Conservation (phyloP, 92 coral and sea anemone species). For the Palythoa grandiflora region DNA sequence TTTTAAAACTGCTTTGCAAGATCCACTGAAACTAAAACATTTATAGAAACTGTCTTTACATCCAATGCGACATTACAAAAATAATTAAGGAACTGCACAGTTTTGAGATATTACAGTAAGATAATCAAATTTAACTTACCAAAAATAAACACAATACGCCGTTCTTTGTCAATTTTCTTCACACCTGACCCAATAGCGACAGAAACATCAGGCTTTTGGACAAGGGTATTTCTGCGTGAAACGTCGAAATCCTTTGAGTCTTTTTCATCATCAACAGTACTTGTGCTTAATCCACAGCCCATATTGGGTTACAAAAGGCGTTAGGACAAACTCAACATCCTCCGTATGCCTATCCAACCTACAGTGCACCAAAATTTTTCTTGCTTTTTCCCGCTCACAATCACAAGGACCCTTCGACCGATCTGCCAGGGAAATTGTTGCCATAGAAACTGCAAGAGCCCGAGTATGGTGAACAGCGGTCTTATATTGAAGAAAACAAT, state of each 20-base stretch:
- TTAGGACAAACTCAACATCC: neutral
- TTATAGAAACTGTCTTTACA: neutral
- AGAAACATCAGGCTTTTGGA: constrained; percentile 72
- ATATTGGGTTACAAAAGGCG: constrained; percentile 36
- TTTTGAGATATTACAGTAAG: neutral
- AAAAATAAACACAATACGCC: constrained; percentile 81
- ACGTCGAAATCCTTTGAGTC: constrained; percentile 69
- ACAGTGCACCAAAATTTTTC: neutral
- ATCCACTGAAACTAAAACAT: neutral
- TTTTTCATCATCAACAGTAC: constrained; percentile 36
- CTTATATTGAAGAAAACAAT: neutral
- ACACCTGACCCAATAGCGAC: constrained; percentile 86
- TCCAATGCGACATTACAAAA: neutral
- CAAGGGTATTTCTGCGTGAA: constrained; percentile 83
- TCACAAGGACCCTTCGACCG: neutral
- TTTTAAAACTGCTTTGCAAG: too few species aligned
- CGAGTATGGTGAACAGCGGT: constrained; percentile 18
- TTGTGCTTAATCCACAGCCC: constrained; percentile 84
- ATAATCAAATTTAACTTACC: constrained; percentile 61
- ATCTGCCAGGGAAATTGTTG: constrained; percentile 24
- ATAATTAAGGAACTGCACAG: neutral
- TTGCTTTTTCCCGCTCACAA: neutral
- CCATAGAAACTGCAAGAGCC: constrained; percentile 39
- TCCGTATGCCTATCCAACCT: neutral
- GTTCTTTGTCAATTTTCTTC: constrained; percentile 73